phyloP scores from a whole-genome alignment of 1,140 invertebrate genomes.

The Carcinoscorpius rotundicauda region DNA sequence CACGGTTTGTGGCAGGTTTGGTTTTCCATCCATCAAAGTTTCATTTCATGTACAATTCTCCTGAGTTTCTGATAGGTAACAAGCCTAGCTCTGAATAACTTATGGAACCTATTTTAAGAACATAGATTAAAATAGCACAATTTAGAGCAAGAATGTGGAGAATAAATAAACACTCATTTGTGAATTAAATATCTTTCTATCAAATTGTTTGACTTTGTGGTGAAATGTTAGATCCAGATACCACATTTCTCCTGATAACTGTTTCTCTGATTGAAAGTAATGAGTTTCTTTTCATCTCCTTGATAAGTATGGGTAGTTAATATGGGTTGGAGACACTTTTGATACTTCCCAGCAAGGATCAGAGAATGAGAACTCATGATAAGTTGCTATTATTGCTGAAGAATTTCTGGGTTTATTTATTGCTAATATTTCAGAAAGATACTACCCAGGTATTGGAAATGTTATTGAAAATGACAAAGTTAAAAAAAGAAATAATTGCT shows the following conservation, averaged over 20 bases:
- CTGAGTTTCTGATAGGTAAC: conserved; percentile 31
- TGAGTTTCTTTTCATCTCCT: conserved; percentile 88
- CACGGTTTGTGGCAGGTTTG: conserved; percentile 72
- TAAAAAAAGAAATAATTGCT: conserved; percentile 94
- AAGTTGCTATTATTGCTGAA: conserved; percentile 74
- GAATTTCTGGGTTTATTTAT: conserved; percentile 85
- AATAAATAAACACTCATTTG: conserved; percentile 88
- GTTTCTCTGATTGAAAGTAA: conserved; percentile 76
- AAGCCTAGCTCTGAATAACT: conserved; percentile 60
- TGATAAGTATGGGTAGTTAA: conserved; percentile 78
- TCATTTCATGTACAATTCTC: conserved; percentile 29
- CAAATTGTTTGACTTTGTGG: conserved; percentile 84
- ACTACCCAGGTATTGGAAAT: conserved; percentile 51
- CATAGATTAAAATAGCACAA: conserved; percentile 71
- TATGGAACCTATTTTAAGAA: conserved; percentile 57
- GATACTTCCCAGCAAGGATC: conserved; percentile 38
- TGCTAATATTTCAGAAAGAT: conserved; percentile 74
- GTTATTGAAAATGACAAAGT: conserved; percentile 68
- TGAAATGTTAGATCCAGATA: conserved; percentile 95
- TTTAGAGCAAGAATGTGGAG: conserved; percentile 96
- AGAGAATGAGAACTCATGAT: conserved; percentile 68
- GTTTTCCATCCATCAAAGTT: conserved; percentile 60
- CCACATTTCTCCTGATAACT: conserved; percentile 79
- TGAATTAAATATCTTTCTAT: conserved; percentile 94
- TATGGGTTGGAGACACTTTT: conserved; percentile 60